A percentile compares a stretch with the other conserved stretches of the same genome.
These are phyloP conservation scores for Dryoscopus gambensis DNA, from an alignment of 2,113 vertebrate genomes.

Conservation along the genomic window DNA sequence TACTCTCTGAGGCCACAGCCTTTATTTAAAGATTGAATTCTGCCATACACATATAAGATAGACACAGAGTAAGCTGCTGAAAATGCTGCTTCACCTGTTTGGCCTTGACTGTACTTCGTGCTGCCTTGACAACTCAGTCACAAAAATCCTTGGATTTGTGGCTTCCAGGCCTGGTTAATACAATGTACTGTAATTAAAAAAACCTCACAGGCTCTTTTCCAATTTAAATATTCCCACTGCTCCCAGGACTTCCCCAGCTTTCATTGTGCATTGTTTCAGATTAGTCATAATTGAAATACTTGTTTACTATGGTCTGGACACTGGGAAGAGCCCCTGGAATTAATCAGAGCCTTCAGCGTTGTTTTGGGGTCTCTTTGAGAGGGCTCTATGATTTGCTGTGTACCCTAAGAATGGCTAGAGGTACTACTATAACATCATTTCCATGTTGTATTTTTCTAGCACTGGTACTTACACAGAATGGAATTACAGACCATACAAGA, in stretches of 20 bases:
- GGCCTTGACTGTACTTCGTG: neutral
- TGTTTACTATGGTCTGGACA: neutral
- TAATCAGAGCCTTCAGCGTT: neutral
- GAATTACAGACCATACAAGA: neutral
- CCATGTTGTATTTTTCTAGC: accelerated
- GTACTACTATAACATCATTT: neutral
- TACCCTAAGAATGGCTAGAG: accelerated
- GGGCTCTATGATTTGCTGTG: neutral
- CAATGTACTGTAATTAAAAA: conserved; percentile 9
- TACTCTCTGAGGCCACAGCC: neutral
- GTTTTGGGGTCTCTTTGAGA: neutral
- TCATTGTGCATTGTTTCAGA: conserved; percentile 4
- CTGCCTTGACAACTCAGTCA: neutral
- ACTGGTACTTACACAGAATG: neutral
- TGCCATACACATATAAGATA: neutral
- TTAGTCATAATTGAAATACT: conserved; percentile 8
- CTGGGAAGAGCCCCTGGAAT: neutral
- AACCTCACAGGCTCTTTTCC: neutral
- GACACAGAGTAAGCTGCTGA: neutral
- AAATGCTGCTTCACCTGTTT: neutral
- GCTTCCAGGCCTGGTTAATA: conserved; percentile 6
- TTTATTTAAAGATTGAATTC: neutral
- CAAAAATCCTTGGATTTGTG: neutral
- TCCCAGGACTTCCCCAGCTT: neutral
- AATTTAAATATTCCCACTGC: conserved; percentile 12